Conservation (phyloP, 2,113 vertebrate species). For the Pangasianodon gigas region DNA sequence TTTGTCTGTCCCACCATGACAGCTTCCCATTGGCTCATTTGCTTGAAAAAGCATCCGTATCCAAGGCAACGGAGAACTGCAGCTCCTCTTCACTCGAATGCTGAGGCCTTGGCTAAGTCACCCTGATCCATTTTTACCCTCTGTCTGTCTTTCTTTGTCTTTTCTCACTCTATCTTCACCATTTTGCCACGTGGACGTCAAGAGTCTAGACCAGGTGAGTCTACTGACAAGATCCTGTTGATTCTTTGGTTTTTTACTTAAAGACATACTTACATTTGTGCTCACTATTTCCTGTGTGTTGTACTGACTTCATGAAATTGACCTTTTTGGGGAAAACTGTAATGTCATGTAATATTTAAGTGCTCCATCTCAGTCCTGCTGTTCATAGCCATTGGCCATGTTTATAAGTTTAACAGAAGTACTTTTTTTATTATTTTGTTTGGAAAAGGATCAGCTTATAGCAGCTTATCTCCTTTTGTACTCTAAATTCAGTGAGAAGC, state of each 20-base stretch:
- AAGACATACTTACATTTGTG: not conserved
- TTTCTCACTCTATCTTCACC: not conserved
- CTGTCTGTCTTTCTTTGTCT: slow-evolving; percentile 42
- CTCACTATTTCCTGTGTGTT: not conserved
- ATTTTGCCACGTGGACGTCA: not conserved
- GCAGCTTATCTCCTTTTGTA: not conserved
- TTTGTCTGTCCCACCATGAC: slow-evolving; percentile 49
- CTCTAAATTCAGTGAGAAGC: not conserved
- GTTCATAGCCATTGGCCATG: not conserved
- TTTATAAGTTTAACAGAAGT: not conserved
- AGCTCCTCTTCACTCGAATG: slow-evolving; percentile 55
- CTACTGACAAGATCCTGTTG: not conserved
- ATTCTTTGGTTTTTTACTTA: slow-evolving; percentile 7
- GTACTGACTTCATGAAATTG: not conserved
- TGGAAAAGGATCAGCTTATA: not conserved
- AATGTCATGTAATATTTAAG: not conserved
- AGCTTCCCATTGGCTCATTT: slow-evolving; percentile 55
- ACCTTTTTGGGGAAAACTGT: not conserved
- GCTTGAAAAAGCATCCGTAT: slow-evolving; percentile 62
- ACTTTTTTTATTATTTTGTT: too few relatives aligned
- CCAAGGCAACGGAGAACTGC: slow-evolving; percentile 54
- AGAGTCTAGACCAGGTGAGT: slow-evolving; percentile 39
- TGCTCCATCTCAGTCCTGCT: not conserved
- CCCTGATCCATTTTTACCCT: slow-evolving; percentile 44
- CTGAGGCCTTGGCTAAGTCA: slow-evolving; percentile 51